These are phyloP conservation scores for Galerucella nymphaeae DNA, from an alignment of 2,888 invertebrate genomes.

Conservation along the genomic window DNA sequence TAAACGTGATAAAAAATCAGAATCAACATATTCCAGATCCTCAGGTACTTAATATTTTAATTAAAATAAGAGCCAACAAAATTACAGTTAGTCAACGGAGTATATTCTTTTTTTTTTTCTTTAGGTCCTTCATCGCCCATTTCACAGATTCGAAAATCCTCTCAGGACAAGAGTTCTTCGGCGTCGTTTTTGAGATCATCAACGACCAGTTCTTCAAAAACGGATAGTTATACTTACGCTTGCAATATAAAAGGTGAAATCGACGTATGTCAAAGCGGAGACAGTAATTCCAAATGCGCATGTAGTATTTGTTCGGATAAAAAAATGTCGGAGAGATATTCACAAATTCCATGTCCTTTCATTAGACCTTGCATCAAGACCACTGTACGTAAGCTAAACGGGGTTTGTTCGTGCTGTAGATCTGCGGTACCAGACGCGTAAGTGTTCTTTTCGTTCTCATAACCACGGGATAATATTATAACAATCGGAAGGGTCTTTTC, in stretches of 20 bases:
- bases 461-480: too few species aligned
- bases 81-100: too few species aligned
- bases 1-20: not conserved
- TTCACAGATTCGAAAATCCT: not conserved
- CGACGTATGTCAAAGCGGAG: constrained; percentile 7
- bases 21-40: too few species aligned
- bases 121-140: not conserved
- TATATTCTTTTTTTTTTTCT: not conserved
- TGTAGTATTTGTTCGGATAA: not conserved
- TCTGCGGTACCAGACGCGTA: not conserved
- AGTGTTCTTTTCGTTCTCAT: not conserved
- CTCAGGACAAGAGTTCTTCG: constrained; percentile 2
- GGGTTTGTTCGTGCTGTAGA: constrained; percentile 7
- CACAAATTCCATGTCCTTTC: not conserved
- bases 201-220: constrained; percentile 20
- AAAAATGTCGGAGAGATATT: not conserved
- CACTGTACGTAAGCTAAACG: not conserved
- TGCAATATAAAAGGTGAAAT: constrained; percentile 9
- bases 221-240: constrained; percentile 20
- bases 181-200: constrained; percentile 13
- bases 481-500: too few species aligned
- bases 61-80: too few species aligned
- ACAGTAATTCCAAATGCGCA: constrained; percentile 1
- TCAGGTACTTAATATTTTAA: too few species aligned
- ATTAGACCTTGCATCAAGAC: constrained; percentile 2